Base-by-base conservation (phyloP, 2,797 vertebrate genomes). In the Brotula barbata region DNA sequence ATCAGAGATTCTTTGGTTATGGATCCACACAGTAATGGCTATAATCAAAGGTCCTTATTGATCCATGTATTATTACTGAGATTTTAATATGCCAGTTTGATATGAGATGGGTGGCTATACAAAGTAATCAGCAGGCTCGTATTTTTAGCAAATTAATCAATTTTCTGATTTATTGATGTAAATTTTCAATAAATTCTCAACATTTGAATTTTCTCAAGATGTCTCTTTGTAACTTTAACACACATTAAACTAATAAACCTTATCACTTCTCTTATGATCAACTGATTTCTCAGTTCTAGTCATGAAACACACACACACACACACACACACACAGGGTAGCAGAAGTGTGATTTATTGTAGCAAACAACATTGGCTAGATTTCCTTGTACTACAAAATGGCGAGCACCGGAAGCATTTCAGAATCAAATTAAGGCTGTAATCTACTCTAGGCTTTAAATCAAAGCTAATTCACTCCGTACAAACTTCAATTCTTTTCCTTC, bases 261-360 rank as follows among this genome's bases (percentile, higher is more conserved):
- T n/a, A n/a, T n/a, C n/a, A n/a, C n/a, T n/a, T n/a, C n/a, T n/a
- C n/a, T n/a, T n/a, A n/a, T n/a, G n/a, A n/a, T n/a, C n/a, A n/a
- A n/a, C n/a, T n/a, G n/a, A n/a, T n/a, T n/a, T n/a, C n/a, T n/a
- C n/a, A 47, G 10, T 59, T 68, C 1, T 10, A 54, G 17, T 19
- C 17, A 64, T 11, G 19, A 56, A 49, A 55, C n/a, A 6, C 33
- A 78, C 63, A 74, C 61, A 67, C n/a, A n/a, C n/a, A n/a, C n/a
- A n/a, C n/a, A n/a, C n/a, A n/a, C n/a, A n/a, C n/a, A n/a, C n/a
- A n/a, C n/a, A 11, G 1, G 39, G 22, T 83, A 73, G 68, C 77
- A 82, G 69, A 85, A 88, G 85, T 67, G 41, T 68, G 51, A 62
- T 89, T 88, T 87, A 87, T 84, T 87, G 70, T 80, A 84, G 80